These are phyloP conservation scores for Babylonia areolata DNA, from an alignment of 1,140 invertebrate species.

Conservation along the genomic window DNA sequence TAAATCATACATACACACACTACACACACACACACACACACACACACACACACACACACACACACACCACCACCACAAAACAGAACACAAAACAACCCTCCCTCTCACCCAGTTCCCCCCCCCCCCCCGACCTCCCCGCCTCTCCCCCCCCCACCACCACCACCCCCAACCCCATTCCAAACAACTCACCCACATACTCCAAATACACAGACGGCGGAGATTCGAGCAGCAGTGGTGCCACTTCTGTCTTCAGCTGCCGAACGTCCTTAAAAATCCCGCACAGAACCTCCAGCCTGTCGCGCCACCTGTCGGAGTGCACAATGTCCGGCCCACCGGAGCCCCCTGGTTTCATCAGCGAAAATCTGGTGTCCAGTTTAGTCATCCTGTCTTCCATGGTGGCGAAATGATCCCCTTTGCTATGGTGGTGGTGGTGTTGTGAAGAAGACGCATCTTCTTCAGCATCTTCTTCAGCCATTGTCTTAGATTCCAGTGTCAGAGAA, in stretches of 20 bases:
- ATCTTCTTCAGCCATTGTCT: background rate
- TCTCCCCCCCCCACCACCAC: too few relatives aligned
- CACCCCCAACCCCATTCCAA: too few relatives aligned
- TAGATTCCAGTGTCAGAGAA: background rate
- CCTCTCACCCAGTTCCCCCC: too few relatives aligned
- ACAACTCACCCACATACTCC: background rate
- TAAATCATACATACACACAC: too few relatives aligned
- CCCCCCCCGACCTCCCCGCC: too few relatives aligned
- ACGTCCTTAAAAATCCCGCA: background rate
- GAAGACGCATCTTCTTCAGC: too few relatives aligned
- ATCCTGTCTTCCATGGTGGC: conserved; percentile 5
- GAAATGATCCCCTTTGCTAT: background rate
- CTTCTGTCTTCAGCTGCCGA: background rate
- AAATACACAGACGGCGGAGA: background rate
- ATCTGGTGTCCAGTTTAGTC: background rate
- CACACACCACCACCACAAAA: too few relatives aligned
- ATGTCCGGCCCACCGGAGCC: background rate
- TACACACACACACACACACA: too few relatives aligned
- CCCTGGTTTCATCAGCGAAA: background rate
- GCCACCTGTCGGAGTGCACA: background rate
- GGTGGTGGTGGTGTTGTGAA: background rate
- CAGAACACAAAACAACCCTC: too few relatives aligned
- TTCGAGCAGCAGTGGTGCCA: background rate
- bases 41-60: too few relatives aligned
- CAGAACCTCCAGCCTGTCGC: background rate